These are phyloP conservation scores for Tangara arthus DNA, from an alignment of 2,797 vertebrate genomes.

Conservation along the genomic window DNA sequence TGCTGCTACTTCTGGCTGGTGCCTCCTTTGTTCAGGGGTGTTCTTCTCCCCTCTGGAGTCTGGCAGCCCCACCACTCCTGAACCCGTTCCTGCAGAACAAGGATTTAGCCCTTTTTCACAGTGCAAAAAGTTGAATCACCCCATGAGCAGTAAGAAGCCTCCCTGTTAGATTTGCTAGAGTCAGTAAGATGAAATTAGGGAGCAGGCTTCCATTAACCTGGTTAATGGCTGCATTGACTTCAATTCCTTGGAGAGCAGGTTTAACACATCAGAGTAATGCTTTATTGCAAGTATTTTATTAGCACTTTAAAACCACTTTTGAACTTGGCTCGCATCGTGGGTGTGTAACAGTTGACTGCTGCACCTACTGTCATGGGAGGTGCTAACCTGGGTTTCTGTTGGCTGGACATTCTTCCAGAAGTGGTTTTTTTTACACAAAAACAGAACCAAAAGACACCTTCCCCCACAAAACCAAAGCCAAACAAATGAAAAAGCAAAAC, in stretches of 20 bases:
- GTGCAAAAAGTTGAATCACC: neutral
- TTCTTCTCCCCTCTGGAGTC: neutral
- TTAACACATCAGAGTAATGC: neutral
- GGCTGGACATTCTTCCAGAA: neutral
- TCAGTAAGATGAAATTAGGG: neutral
- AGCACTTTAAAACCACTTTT: neutral
- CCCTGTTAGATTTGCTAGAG: neutral
- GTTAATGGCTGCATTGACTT: neutral
- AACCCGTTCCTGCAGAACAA: neutral
- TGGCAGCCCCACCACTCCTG: neutral
- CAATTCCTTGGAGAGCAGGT: neutral
- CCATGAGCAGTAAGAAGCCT: neutral
- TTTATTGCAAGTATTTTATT: neutral
- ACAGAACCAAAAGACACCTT: neutral
- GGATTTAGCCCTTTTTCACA: neutral
- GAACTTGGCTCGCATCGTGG: neutral
- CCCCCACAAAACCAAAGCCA: neutral
- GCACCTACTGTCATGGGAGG: neutral
- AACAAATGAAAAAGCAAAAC: neutral
- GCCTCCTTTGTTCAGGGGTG: accelerated
- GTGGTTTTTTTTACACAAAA: neutral
- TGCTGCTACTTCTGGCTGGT: neutral
- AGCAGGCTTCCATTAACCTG: neutral
- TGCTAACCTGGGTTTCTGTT: neutral
- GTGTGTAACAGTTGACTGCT: neutral